A percentile compares a stretch with the other conserved stretches of the same genome.
phyloP scores from a whole-genome alignment of 2,797 vertebrate genomes.

The Chaetodon trifasciatus region DNA sequence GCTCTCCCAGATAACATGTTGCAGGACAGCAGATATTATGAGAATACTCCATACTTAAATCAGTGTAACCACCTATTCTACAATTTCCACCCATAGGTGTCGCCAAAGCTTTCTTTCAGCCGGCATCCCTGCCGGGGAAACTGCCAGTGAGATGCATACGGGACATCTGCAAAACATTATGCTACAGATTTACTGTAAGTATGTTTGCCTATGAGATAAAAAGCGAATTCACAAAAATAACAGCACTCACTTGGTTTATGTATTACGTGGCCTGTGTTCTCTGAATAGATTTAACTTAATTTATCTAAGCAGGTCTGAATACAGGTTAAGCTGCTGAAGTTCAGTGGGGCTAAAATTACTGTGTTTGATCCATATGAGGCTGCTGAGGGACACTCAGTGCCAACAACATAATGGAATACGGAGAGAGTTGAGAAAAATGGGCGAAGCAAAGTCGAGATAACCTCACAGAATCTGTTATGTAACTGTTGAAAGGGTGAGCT shows the following conservation, averaged over 20 bases:
- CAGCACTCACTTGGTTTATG: conserved; percentile 14
- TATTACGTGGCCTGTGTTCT: conserved; percentile 10
- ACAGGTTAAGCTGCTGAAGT: conserved; percentile 43
- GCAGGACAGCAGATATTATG: background rate
- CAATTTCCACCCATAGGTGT: conserved; percentile 70
- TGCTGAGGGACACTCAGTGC: conserved; percentile 2
- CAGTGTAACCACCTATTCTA: background rate
- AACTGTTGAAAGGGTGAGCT: conserved; percentile 49
- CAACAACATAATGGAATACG: conserved; percentile 28
- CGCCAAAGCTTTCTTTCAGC: conserved; percentile 56
- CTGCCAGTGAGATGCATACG: background rate
- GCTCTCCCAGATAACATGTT: background rate
- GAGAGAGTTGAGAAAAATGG: conserved; percentile 33
- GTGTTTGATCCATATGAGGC: conserved; percentile 6
- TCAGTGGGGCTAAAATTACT: conserved; percentile 18
- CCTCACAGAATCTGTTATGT: conserved; percentile 42
- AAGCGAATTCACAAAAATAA: conserved; percentile 7
- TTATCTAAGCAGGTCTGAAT: conserved; percentile 30
- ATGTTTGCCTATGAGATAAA: conserved; percentile 24
- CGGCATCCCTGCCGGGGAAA: background rate
- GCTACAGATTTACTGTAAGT: conserved; percentile 38
- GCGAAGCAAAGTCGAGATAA: conserved; percentile 30
- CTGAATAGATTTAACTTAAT: conserved; percentile 27
- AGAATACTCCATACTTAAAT: background rate
- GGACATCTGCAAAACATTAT: conserved; percentile 49